Conservation (phyloP, 1,140 invertebrate genomes). For the Drosophila busckii region DNA sequence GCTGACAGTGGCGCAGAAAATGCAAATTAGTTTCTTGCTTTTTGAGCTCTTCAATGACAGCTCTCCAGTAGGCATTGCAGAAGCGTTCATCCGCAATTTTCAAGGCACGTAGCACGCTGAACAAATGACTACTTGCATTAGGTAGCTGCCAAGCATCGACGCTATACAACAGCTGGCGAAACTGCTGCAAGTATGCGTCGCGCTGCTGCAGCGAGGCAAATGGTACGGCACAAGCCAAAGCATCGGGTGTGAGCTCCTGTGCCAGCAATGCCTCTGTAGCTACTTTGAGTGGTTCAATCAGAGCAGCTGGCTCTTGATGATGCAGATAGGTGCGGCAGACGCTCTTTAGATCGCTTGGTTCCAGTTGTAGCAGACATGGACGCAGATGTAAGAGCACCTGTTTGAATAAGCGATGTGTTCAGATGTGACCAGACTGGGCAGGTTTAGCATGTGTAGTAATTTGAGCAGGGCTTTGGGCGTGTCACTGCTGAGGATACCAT, state of each 20-base stretch:
- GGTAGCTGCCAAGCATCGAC: conserved; percentile 31
- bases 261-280: conserved; percentile 40
- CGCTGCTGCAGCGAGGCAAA: conserved; percentile 71
- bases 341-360: conserved; percentile 46
- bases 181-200: conserved; percentile 54
- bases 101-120: conserved; percentile 77
- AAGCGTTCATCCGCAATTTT: conserved; percentile 78
- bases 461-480: conserved; percentile 58
- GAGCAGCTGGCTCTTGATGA: conserved; percentile 62
- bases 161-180: conserved; percentile 59
- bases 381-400: conserved; percentile 32
- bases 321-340: conserved; percentile 54
- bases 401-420: conserved; percentile 50
- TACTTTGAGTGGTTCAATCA: conserved; percentile 35
- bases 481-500: conserved; percentile 16
- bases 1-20: conserved; percentile 77
- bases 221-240: conserved; percentile 55
- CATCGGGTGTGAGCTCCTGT: conserved; percentile 33
- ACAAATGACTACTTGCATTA: conserved; percentile 52
- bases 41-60: conserved; percentile 52
- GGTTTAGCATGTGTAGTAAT: conserved; percentile 62
- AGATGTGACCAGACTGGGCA: conserved; percentile 56
- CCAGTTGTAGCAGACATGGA: conserved; percentile 30
- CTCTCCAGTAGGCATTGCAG: conserved; percentile 79
- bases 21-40: conserved; percentile 52